These are phyloP conservation scores for Argyra leucocephala DNA, from an alignment of 2,888 invertebrate genomes.

Conservation along the genomic window DNA sequence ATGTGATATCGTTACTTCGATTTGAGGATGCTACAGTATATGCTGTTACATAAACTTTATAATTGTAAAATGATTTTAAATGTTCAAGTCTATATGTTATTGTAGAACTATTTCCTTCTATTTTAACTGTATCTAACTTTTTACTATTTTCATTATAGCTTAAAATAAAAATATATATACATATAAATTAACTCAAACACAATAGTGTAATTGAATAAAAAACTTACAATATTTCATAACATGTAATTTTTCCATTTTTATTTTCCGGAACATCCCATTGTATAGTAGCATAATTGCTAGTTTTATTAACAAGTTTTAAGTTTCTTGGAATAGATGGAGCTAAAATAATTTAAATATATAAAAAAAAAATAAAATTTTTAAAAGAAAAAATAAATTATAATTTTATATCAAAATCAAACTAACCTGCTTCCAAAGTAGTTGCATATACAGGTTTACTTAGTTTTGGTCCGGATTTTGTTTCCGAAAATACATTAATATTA, in stretches of 20 bases:
- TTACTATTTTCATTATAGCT: constrained; percentile 20
- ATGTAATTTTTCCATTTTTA: constrained; percentile 63
- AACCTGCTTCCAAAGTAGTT: constrained; percentile 62
- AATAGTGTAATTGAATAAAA: too few species aligned
- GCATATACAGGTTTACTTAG: constrained; percentile 52
- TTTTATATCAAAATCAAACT: constrained; percentile 24
- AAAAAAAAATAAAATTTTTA: constrained; percentile 9
- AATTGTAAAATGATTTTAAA: constrained; percentile 55
- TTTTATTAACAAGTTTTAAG: constrained; percentile 46
- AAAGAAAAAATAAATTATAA: constrained; percentile 15
- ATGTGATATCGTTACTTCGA: constrained; percentile 45
- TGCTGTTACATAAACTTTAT: constrained; percentile 60
- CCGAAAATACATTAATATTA: constrained; percentile 52
- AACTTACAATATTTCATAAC: constrained; percentile 54
- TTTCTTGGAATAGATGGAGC: constrained; percentile 50
- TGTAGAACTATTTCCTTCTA: constrained; percentile 21
- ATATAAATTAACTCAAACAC: neutral
- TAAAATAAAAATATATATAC: neutral
- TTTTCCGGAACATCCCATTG: constrained; percentile 57
- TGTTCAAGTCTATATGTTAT: constrained; percentile 31
- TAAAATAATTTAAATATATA: constrained; percentile 29
- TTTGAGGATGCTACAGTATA: constrained; percentile 61
- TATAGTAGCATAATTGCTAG: constrained; percentile 52
- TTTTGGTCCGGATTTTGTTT: constrained; percentile 46
- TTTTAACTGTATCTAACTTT: constrained; percentile 12